phyloP scores from a whole-genome alignment of 2,888 invertebrate species.

The Drosophila fungiperda region DNA sequence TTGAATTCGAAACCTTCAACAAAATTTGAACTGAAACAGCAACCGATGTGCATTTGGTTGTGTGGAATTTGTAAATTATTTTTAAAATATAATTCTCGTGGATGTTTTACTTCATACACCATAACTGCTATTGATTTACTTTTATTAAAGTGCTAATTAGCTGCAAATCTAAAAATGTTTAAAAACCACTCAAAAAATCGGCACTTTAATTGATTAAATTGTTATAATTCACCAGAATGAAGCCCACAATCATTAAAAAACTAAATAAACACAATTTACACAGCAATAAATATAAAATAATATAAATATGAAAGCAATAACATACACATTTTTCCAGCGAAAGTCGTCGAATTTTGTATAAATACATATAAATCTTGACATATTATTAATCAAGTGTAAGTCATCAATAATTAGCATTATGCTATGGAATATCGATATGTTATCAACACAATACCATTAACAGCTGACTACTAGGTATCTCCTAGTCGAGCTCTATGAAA shows the following conservation, averaged over 20 bases:
- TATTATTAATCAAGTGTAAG: not conserved
- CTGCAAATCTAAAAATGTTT: conserved; percentile 25
- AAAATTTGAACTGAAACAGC: conserved; percentile 36
- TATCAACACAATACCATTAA: not conserved
- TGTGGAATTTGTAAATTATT: conserved; percentile 13
- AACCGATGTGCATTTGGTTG: conserved; percentile 10
- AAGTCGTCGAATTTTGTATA: not conserved
- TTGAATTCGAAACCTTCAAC: conserved; percentile 46
- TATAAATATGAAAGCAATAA: not conserved
- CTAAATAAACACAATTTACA: conserved; percentile 12
- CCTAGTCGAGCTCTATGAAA: not conserved
- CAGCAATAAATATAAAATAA: not conserved
- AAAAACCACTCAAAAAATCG: conserved; percentile 17
- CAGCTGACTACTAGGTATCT: not conserved
- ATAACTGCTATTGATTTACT: conserved; percentile 31
- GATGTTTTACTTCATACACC: conserved; percentile 27
- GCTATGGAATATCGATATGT: not conserved
- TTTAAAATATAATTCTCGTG: not conserved
- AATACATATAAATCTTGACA: not conserved
- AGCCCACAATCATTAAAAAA: conserved; percentile 29
- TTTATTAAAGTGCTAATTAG: conserved; percentile 30
- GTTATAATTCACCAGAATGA: conserved; percentile 34
- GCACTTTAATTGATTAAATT: conserved; percentile 25
- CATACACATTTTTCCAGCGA: not conserved
- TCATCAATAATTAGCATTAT: not conserved